Evolutionary conservation across 2,888 invertebrate genomes (phyloP), one percentile per base, ranked within the genome.

Genomic region (Scelioninae gen. 1): DNA sequence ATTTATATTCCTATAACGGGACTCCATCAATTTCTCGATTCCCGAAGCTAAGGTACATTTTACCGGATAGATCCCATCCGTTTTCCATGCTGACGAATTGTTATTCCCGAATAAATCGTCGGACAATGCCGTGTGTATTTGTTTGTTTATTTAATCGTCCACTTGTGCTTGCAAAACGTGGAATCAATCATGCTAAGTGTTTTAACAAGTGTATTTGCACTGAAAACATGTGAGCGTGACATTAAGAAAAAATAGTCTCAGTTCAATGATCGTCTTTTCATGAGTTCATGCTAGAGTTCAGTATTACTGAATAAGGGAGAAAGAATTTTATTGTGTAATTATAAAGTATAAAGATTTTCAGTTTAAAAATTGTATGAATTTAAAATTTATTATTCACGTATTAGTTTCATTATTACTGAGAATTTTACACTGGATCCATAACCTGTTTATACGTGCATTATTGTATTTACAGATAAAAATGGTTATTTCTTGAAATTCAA

Each of bases 131-230:
- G 0, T 13, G 58, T 5, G 29, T n/a, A 31, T 7, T 15, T 63
- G 47, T 53, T 78, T 71, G 65, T 71, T 78, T 49, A 32, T 58
- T 71, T 51, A 69, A 65, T 56, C 63, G 51, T 13, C 16, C 62
- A 34, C 29, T 51, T 47, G 69, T 53, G 55, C 56, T 55, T 49
- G 55, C 51, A 16, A 15, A 58, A 66, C 58, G 51, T 5, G 65
- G 43, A 78, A 65, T 72, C 56, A 79, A 79, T 72, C 60, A 72
- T 69, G 60, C 40, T 49, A 51, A 71, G 40, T 79, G 65, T 79
- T 78, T 78, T 71, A 71, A 78, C 78, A 78, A 79, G 58, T 79
- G 78, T 65, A 58, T 65, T 71, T 71, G 65, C 71, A 16, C 56
- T 65, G 78, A 45, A 65, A 71, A 79, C 65, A 68, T 51, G 38